Evolutionary conservation across 1,140 invertebrate genomes (phyloP), one percentile per base, ranked within the genome.

Genomic region (Phocides pigmalion): DNA sequence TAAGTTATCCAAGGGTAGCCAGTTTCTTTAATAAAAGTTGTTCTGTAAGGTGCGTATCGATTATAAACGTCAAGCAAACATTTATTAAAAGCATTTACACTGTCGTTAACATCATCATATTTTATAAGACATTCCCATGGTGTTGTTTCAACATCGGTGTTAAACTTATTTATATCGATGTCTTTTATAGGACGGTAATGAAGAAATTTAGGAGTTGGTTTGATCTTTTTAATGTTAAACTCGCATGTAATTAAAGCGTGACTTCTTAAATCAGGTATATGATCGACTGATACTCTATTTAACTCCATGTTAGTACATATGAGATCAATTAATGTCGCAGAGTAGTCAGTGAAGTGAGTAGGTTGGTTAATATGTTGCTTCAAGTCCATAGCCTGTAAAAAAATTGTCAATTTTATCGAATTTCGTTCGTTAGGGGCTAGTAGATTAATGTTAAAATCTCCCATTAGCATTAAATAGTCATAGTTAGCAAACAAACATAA

Each of bases 391-490:
- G n/a, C 12, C 14, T 19, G 12, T 5, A 51, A n/a, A 51, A 51
- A 14, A 4, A 4, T 51, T 1, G 3, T 35, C 2, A 51, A n/a
- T 19, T 53, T 51, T 15, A 14, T 17, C 4, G 49, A 17, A 4
- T 12, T 35, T 16, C 8, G 2, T 6, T 35, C 14, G 4, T 2
- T 1, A 8, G 19, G 0, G 11, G 16, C 25, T 17, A 51, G 11
- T 3, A 51, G 11, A 35, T 51, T 51, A 3, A 51, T 51, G n/a
- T 51, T 51, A 19, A 51, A 51, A 17, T 51, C 49, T 4, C 15
- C 28, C 2, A 51, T 3, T 1, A 51, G 14, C 2, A 51, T 35
- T 14, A 51, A 0, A 51, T 51, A 0, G 3, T 51, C 49, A 17
- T 14, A 14, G 9, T n/a, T 14, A 2, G 49, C 9, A 9, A 51